Evolutionary conservation across 92 coral and sea anemone species (phyloP).

Genomic region (Nematostella vectensis): DNA sequence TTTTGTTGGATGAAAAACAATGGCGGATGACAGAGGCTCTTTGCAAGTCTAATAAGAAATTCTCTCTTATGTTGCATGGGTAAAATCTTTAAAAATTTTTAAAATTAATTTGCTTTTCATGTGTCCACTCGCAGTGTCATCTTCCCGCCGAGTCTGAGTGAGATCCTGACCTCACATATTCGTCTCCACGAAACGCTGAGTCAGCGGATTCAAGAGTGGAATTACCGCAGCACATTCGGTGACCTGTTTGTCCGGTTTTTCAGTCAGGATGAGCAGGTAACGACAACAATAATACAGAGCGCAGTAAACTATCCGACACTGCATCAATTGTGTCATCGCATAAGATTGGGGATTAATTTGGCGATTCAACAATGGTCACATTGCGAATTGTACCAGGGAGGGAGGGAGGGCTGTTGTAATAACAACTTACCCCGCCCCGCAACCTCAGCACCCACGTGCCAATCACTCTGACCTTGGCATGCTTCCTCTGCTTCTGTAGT

Average conservation of each 20-base stretch:
- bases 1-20: too few relatives aligned
- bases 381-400: too few relatives aligned
- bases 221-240: conserved; percentile 41
- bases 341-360: background rate
- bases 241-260: conserved; percentile 38
- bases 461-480: too few relatives aligned
- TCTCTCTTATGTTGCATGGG: too few relatives aligned
- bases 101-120: background rate
- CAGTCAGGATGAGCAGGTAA: conserved; percentile 32
- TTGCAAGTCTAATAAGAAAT: too few relatives aligned
- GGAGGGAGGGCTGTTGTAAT: too few relatives aligned
- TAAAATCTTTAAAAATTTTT: background rate
- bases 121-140: conserved; percentile 23
- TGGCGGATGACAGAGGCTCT: too few relatives aligned
- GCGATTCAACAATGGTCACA: background rate
- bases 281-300: background rate
- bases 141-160: conserved; percentile 31
- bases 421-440: too few relatives aligned
- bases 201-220: conserved; percentile 31
- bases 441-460: too few relatives aligned
- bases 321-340: too few relatives aligned
- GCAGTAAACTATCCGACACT: background rate
- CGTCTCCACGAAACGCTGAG: conserved; percentile 15
- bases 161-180: conserved; percentile 31
- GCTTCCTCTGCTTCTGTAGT: too few relatives aligned